Base-by-base conservation (phyloP, 2,797 vertebrate species). In the Psittacula derbiana region DNA sequence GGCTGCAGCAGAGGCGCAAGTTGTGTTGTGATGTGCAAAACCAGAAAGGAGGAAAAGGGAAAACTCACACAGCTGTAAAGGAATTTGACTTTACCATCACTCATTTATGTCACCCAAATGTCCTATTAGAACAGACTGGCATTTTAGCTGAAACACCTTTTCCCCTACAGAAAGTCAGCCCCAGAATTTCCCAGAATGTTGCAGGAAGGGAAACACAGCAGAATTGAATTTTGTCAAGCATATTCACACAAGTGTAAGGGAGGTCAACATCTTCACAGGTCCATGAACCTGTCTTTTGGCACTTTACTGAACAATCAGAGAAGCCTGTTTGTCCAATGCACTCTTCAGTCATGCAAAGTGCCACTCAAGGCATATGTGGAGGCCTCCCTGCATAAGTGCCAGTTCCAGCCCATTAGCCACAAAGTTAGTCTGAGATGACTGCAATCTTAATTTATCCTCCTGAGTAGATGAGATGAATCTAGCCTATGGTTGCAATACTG, bases 31-130 rank as follows among this genome's bases (percentile, higher is more conserved):
- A 20, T 18, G 9, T 7, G 67, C 33, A 18, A 6, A 58, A 58
- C 57, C 57, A 58, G 33, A 16, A 44, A 44, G 47, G 40, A 64
- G 71, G 40, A 31, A 53, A 71, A 50, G 16, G 53, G 40, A 30
- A 38, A 41, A 4, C 18, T 23, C 28, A 0, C 17, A 1, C 0
- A 7, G 30, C 2, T 25, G 52, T 64, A 65, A 6, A 44, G 60
- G 65, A 9, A 28, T 58, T n/a, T 33, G 46, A 6, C 10, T 55
- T 43, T 8, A 5, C 41, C 74, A 17, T 28, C 19, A 5, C 64
- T 38, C 82, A 11, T 27, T 47, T 31, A 28, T 3, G 12, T 38
- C 70, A 78, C 62, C n/a, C 40, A 1, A 27, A 20, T 0, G 7
- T 19, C 80, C 66, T 23, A 15, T 8, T 41, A 24, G n/a, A 57